A percentile compares a stretch with the other conserved stretches of the same genome.
Conservation (phyloP, 2,888 invertebrate genomes). For the Halictus ligatus region DNA sequence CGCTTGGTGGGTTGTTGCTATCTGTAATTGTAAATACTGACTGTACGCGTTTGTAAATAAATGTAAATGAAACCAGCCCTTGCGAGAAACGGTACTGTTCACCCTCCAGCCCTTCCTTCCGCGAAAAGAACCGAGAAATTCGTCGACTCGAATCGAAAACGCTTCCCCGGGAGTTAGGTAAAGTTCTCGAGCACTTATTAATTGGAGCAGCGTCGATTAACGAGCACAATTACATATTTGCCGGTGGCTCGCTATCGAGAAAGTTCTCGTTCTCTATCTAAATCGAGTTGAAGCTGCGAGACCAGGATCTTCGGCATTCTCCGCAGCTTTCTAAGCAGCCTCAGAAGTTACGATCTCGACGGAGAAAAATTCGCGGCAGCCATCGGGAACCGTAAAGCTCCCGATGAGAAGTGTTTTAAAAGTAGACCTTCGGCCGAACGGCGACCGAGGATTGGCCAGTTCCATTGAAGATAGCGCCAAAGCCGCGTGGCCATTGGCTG, state of each 20-base stretch:
- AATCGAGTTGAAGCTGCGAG: background rate
- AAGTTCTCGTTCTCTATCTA: background rate
- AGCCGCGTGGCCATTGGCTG: constrained; percentile 78
- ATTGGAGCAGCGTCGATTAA: background rate
- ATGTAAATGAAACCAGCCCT: constrained; percentile 19
- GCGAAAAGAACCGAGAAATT: background rate
- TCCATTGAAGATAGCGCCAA: constrained; percentile 80
- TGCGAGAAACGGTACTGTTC: background rate
- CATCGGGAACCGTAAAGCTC: constrained; percentile 32
- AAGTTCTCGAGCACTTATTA: background rate
- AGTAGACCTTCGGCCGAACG: constrained; percentile 59
- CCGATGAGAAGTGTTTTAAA: constrained; percentile 53
- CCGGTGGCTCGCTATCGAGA: background rate
- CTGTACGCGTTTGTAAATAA: constrained; percentile 30
- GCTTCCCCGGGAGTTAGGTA: background rate
- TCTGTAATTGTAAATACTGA: constrained; percentile 19
- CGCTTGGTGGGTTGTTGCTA: constrained; percentile 3
- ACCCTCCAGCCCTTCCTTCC: background rate
- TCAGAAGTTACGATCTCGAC: background rate
- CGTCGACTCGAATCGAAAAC: background rate
- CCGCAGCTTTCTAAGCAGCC: background rate
- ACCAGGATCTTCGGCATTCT: background rate
- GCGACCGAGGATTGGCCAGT: constrained; percentile 73
- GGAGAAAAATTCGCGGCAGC: background rate
- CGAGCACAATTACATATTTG: background rate